Evolutionary conservation across 1,140 invertebrate species (phyloP).

Genomic region (Saccostrea echinata): DNA sequence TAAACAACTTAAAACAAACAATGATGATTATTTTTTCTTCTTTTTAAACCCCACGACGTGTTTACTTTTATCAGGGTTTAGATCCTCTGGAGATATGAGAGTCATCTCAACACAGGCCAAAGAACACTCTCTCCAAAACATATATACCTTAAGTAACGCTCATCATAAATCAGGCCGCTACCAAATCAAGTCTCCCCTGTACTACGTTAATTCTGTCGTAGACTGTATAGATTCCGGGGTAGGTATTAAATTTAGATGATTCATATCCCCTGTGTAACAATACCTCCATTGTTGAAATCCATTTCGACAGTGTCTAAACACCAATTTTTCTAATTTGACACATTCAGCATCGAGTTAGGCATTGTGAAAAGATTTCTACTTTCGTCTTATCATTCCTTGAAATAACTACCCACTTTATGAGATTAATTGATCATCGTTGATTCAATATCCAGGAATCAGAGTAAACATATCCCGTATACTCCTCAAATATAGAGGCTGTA

Average conservation of each 20-base stretch:
- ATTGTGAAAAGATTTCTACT: not conserved
- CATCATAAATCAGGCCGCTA: not conserved
- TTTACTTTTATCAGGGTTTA: conserved; percentile 12
- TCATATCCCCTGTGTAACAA: not conserved
- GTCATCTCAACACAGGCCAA: not conserved
- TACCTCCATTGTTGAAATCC: not conserved
- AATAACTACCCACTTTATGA: not conserved
- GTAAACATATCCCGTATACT: conserved; percentile 15
- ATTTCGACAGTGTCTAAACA: not conserved
- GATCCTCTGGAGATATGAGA: not conserved
- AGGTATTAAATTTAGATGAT: not conserved
- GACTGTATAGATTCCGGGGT: not conserved
- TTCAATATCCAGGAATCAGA: conserved; percentile 3
- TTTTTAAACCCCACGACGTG: conserved; percentile 24
- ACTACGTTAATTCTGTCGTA: not conserved
- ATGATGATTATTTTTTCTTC: conserved; percentile 6
- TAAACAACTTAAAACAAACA: conserved; percentile 34
- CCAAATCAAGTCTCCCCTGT: not conserved
- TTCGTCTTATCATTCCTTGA: not conserved
- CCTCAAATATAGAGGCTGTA: not conserved
- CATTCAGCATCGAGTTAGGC: not conserved
- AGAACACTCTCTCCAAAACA: not conserved
- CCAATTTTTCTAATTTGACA: not conserved
- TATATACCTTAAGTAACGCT: not conserved
- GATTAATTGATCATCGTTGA: conserved; percentile 25